Base-by-base conservation (phyloP, 53 echinoderm and acorn worm genomes). In the Holothuria scabra region DNA sequence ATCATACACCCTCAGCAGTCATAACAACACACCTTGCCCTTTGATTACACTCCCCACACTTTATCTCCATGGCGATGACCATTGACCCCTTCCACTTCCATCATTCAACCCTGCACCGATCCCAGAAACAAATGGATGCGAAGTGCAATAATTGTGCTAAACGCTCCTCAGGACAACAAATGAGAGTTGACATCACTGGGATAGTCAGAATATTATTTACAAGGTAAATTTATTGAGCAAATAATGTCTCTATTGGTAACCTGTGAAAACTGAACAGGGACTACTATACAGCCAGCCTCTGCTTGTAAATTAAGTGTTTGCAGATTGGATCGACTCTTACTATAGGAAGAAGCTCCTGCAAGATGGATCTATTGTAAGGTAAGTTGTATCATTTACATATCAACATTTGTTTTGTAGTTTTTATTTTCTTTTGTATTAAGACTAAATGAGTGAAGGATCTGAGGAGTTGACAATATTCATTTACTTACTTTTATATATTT, bases 221-320 rank as follows among this genome's bases (percentile, higher is more conserved):
- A 34, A 12, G 69, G 35, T 34, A 69, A 69, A 69, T 69, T 38
- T 37, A 5, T 41, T 69, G 34, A 69, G 69, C 69, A 69, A 69
- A 69, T 41, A 69, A 18, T 69, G 69, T 69, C 69, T 69, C 69
- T 69, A 69, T 69, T 35, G 69, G 69, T 32, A 34, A 69, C 69
- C 69, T 21, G n/a, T 69, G 69, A 69, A 30, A 41, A 52, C 52
- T 52, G 52, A 52, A 52, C 52, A 52, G 52, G 1, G 14, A 52
- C 52, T 52, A 52, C 52, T 52, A n/a, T n/a, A 14, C 11, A 52
- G 52, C 52, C 18, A 52, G 52, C 52, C 52, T 16, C 1, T 16
- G 52, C 52, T 52, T 14, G 52, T 18, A 1, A 52, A 52, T 52
- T 14, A 16, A 52, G 52, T 52, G 52, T 52, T 52, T 52, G 52